Evolutionary conservation across 2,888 invertebrate genomes (phyloP), one percentile per base, ranked within the genome.

Genomic region (Drosophila phalerata): DNA sequence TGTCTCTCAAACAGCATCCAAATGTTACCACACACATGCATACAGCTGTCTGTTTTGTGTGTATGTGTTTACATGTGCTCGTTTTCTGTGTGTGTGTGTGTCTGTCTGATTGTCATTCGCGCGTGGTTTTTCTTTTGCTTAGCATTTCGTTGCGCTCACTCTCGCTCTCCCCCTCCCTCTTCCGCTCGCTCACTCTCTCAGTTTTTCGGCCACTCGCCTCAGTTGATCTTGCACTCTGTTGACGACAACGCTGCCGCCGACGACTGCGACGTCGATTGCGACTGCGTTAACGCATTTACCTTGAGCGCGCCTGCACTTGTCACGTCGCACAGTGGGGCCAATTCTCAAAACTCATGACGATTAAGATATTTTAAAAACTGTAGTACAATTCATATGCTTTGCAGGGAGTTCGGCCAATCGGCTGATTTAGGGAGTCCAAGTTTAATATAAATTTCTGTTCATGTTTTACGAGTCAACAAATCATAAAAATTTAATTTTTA

Each of bases 291-390:
- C 65, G 76, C 62, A 80, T 71, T 87, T 83, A 87, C 88, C 88
- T 85, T 85, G 85, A 76, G 81, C 77, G 60, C 76, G 85, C 76
- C 75, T 85, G 85, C 85, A 85, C 85, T 85, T 85, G 85, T 85
- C 85, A 74, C 28, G 28, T 28, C 28, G 28, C 28, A 28, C 28
- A 28, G 28, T 28, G 28, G 28, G 28, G 28, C 8, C 28, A 28
- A 6, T 6, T 28, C 8, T 28, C 1, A 28, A 8, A 22, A 22
- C 3, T 22, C 22, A 22, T 22, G 22, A 4, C 3, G 3, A 22
- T 22, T 3, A 0, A 22, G 22, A 22, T 22, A 22, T 22, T 22
- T 22, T 22, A 22, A 22, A 22, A 22, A 22, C 4, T 22, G 1
- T 22, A 22, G 22, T 4, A 2, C 22, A 22, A 22, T 22, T 22